A percentile compares a stretch with the other conserved stretches of the same genome.
Evolutionary conservation across 2,888 invertebrate species (phyloP).

Genomic region (Choristoneura rosaceana): DNA sequence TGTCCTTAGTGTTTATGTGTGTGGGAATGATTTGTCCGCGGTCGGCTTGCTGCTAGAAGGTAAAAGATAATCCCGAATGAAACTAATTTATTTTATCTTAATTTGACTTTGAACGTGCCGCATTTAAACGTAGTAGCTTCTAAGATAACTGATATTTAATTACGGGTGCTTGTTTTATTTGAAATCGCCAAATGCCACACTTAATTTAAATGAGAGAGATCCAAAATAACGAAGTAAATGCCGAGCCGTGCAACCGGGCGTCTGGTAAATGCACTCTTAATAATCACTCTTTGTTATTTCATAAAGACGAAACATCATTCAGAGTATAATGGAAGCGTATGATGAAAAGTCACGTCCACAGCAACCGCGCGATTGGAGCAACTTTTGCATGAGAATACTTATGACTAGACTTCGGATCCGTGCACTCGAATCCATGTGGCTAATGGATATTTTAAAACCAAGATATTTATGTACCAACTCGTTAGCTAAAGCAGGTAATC

Average conservation of each 20-base stretch:
- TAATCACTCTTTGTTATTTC: conserved; percentile 14
- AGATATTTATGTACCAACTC: no score
- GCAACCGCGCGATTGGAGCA: background rate
- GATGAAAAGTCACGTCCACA: conserved; percentile 2
- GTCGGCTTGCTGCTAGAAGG: conserved; percentile 13
- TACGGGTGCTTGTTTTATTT: conserved; percentile 24
- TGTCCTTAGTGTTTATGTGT: conserved; percentile 25
- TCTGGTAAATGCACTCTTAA: background rate
- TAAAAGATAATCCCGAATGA: conserved; percentile 12
- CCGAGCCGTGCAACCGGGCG: background rate
- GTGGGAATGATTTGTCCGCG: conserved; percentile 18
- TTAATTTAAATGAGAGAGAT: conserved; percentile 27
- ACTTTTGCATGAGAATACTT: no score
- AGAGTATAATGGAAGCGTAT: background rate
- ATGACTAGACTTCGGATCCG: no score
- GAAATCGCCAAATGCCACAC: conserved; percentile 16
- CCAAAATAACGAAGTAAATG: background rate
- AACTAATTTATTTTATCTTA: conserved; percentile 32
- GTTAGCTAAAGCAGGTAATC: no score
- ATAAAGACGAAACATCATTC: conserved; percentile 11
- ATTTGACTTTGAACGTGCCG: conserved; percentile 25
- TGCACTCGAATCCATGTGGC: no score
- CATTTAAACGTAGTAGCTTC: conserved; percentile 30
- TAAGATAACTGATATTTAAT: conserved; percentile 31
- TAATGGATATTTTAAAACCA: no score